Base-by-base conservation (phyloP, 2,888 invertebrate species). In the Drosophila heteroneura region DNA sequence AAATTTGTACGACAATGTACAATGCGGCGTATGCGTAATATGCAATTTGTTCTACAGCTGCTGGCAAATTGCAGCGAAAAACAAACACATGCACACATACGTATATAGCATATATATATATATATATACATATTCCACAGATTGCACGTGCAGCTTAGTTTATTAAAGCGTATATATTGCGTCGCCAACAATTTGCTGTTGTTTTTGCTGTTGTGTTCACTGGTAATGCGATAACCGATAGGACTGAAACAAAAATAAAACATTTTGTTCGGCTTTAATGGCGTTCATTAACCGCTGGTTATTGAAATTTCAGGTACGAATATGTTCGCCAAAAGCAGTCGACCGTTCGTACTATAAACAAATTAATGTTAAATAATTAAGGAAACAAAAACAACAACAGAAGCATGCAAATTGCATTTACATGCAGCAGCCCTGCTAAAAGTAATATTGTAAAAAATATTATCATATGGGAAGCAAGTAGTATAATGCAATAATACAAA, bases 401-500 rank as follows among this genome's bases (percentile, higher is more conserved):
- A 52, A 65, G 70, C 76, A 64, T 59, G 63, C 28, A 80, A 80
- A 74, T 74, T 74, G 79, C 69, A 74, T 76, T 82, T 70, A 44
- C 70, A 58, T 56, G 51, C 33, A 28, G 65, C 51, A 47, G 58
- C 58, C 26, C 47, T 22, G 66, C 28, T 66, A 70, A 58, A 67
- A 37, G 57, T 74, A 76, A 80, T 77, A 57, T 51, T 66, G 56
- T 81, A 78, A 71, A 71, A 53, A 65, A 61, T 30, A 71, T 54
- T 61, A 32, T 54, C 51, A 47, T 61, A 49, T 32, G 47, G 52
- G 52, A 70, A 65, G 69, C 79, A 74, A 79, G 69, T 76, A 75
- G 74, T 78, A 88, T 86, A 86, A 86, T 88, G 73, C 85, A 85
- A 86, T 86, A 82, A 86, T 73, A 83, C 82, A 85, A 88, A 85